phyloP scores from a whole-genome alignment of 2,113 vertebrate genomes.

The Gnathonemus echidnorhynchus region DNA sequence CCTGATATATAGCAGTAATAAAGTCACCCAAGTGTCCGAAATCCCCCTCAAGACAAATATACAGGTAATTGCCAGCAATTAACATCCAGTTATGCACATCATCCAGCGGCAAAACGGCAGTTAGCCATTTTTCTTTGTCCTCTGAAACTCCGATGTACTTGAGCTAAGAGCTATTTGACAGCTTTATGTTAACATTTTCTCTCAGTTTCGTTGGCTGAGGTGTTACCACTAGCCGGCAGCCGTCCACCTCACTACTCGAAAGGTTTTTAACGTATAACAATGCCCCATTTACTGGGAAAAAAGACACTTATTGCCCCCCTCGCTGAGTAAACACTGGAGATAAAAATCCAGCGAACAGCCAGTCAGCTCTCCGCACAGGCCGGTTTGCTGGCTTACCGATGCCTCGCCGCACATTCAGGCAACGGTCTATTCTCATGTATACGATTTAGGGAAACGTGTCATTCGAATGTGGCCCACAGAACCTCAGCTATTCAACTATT shows the following conservation, averaged over 20 bases:
- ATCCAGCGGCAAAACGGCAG: not conserved
- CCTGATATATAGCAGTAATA: not conserved
- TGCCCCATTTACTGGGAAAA: not conserved
- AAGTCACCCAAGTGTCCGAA: not conserved
- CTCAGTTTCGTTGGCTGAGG: not conserved
- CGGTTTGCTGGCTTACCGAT: not conserved
- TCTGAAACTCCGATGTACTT: not conserved
- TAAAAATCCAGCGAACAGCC: not conserved
- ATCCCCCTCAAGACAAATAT: not conserved
- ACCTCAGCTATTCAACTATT: not conserved
- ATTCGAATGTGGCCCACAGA: not conserved
- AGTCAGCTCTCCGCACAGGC: not conserved
- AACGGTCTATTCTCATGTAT: not conserved
- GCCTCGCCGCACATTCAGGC: not conserved
- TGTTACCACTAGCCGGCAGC: not conserved
- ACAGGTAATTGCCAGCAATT: not conserved
- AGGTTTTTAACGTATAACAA: not conserved
- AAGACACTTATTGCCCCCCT: not conserved
- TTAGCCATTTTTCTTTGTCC: slow-evolving; percentile 5
- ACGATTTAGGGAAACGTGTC: not conserved
- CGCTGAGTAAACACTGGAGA: not conserved
- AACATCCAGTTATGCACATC: not conserved
- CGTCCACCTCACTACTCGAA: not conserved
- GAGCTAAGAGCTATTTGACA: not conserved
- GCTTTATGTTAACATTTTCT: not conserved